Evolutionary conservation across 2,888 invertebrate species (phyloP), one percentile per base, ranked within the genome.

Genomic region (Pediacus dermestoides): DNA sequence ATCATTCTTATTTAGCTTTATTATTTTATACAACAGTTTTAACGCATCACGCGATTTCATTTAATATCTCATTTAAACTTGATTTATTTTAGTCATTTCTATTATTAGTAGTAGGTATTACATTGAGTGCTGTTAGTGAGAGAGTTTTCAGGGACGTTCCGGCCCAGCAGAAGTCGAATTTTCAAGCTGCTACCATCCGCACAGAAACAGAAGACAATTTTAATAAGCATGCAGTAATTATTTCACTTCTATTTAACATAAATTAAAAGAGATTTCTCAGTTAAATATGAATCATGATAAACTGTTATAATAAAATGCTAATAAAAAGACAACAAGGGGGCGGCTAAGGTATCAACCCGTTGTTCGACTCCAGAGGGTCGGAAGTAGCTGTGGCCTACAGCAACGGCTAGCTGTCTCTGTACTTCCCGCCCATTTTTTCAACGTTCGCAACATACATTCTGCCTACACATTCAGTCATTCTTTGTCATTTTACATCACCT

Each of bases 331-430:
- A 37, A 37, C 18, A 30, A 32, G 31, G 15, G 47, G 46, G 52
- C 52, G 55, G 56, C 54, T 54, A 47, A 51, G 59, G 66, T 66
- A 67, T 68, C 68, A 67, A 63, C 64, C 57, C 43, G 47, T 48
- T 48, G 50, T 65, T 66, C 68, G 69, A 67, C 69, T 70, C 68
- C 63, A 63, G 63, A 65, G 61, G 68, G 63, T 66, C 66, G 65
- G 64, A 68, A 62, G 61, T 61, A 60, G 66, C 61, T 70, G 72
- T 72, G 78, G 77, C 75, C 77, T 73, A 79, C 79, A 78, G 76
- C 77, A 79, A 78, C 79, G 78, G 78, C 77, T 76, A 76, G 76
- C 77, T 78, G 78, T 73, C 74, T 67, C 58, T 66, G 68, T 70
- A 70, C 67, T 68, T 69, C 70, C 70, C 68, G 61, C 63, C 65